These are phyloP conservation scores for Biston stratarius DNA, from an alignment of 2,888 invertebrate species.

Conservation along the genomic window DNA sequence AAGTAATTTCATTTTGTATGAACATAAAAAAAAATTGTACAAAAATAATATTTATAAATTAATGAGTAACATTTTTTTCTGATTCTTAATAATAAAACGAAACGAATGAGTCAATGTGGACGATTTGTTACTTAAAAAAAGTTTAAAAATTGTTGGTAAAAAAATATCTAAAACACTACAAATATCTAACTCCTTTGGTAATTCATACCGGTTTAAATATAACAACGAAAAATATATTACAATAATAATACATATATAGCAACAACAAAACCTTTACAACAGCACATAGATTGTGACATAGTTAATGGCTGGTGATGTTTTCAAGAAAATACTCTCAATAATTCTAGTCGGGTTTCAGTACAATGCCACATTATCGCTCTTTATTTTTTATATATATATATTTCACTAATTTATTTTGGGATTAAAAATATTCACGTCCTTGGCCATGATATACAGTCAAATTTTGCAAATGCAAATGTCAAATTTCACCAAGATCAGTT, in stretches of 20 bases:
- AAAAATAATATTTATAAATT: conserved; percentile 45
- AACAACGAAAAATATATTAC: conserved; percentile 71
- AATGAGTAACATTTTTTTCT: conserved; percentile 45
- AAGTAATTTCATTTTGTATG: conserved; percentile 56
- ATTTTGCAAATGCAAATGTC: too few species aligned
- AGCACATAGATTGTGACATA: conserved; percentile 31
- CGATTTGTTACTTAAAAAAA: conserved; percentile 45
- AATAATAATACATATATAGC: conserved; percentile 58
- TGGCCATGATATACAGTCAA: neutral
- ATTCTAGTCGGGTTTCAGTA: neutral
- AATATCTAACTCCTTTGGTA: conserved; percentile 84
- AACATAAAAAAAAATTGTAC: conserved; percentile 50
- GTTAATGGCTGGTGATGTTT: conserved; percentile 16
- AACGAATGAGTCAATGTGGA: conserved; percentile 45
- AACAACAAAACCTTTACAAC: conserved; percentile 61
- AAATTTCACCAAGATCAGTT: neutral
- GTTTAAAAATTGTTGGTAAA: conserved; percentile 60
- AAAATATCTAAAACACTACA: conserved; percentile 77
- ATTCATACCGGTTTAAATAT: conserved; percentile 80
- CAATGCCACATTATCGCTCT: neutral
- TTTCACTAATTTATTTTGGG: neutral
- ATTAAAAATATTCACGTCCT: neutral
- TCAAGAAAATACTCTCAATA: conserved; percentile 9
- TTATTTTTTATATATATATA: neutral
- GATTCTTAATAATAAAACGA: conserved; percentile 40